Conservation (phyloP, 2,888 invertebrate genomes). For the Ichneumoninae sp. region DNA sequence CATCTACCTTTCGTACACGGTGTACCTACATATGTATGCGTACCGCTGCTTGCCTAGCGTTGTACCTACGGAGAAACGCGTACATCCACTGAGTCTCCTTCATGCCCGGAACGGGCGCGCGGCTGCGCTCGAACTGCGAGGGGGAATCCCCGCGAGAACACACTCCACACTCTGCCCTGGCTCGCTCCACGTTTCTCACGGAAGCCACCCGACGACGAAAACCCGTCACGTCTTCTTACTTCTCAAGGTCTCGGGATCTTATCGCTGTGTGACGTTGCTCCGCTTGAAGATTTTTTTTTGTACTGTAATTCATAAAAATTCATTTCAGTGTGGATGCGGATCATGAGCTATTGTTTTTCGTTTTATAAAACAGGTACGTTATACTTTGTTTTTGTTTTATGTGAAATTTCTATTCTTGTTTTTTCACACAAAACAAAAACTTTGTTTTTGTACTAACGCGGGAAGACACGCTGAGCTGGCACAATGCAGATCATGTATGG, state of each 20-base stretch:
- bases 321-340: constrained; percentile 10
- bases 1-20: constrained; percentile 39
- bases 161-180: constrained; percentile 73
- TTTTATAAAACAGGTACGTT: no score
- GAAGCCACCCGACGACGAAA: constrained; percentile 71
- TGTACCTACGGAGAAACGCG: background rate
- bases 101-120: background rate
- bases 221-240: constrained; percentile 52
- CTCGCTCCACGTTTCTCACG: constrained; percentile 78
- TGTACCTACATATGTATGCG: constrained; percentile 28
- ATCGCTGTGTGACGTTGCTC: constrained; percentile 38
- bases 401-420: no score
- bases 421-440: no score
- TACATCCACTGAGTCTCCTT: constrained; percentile 4
- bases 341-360: no score
- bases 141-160: constrained; percentile 24
- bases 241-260: constrained; percentile 56
- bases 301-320: background rate
- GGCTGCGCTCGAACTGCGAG: constrained; percentile 1
- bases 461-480: no score
- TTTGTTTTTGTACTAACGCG: no score
- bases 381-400: no score
- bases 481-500: no score
- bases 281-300: constrained; percentile 9
- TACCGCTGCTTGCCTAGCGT: constrained; percentile 10